Evolutionary conservation across 1,140 invertebrate species (phyloP).

Genomic region (Sesamia nonagrioides): DNA sequence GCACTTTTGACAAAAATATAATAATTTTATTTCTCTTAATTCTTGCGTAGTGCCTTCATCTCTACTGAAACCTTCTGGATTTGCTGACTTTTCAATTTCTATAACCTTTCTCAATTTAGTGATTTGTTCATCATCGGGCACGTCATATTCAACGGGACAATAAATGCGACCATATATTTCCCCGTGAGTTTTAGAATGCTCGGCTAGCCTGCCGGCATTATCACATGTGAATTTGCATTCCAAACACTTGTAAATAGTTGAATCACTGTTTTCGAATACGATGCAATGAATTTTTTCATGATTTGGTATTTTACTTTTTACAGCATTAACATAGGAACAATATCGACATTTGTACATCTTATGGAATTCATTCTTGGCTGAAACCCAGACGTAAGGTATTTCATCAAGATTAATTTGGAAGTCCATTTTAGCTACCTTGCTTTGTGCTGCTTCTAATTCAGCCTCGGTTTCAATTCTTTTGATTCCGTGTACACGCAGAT

Average conservation of each 20-base stretch:
- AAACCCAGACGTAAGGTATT: conserved; percentile 92
- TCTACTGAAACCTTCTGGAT: conserved; percentile 60
- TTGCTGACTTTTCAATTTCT: conserved; percentile 72
- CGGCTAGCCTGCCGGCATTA: conserved; percentile 91
- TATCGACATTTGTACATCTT: conserved; percentile 96
- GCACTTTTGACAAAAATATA: conserved; percentile 91
- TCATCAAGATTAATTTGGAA: conserved; percentile 70
- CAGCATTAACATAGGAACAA: conserved; percentile 94
- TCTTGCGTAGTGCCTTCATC: conserved; percentile 66
- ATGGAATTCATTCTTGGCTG: conserved; percentile 90
- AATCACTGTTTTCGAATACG: conserved; percentile 83
- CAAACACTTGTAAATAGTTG: conserved; percentile 88
- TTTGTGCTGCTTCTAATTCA: conserved; percentile 68
- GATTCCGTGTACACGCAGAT: conserved; percentile 92
- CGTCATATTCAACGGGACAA: conserved; percentile 90
- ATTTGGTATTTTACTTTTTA: conserved; percentile 93
- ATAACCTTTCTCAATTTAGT: conserved; percentile 88
- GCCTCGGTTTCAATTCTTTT: conserved; percentile 76
- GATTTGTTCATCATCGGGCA: conserved; percentile 91
- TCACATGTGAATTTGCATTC: conserved; percentile 95
- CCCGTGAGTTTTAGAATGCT: conserved; percentile 93
- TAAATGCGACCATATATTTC: conserved; percentile 91
- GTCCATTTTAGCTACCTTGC: conserved; percentile 52
- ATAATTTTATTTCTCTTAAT: conserved; percentile 76
- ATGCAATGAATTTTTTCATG: conserved; percentile 95